These are phyloP conservation scores for Archocentrus centrarchus DNA, from an alignment of 2,113 vertebrate genomes.

Conservation along the genomic window DNA sequence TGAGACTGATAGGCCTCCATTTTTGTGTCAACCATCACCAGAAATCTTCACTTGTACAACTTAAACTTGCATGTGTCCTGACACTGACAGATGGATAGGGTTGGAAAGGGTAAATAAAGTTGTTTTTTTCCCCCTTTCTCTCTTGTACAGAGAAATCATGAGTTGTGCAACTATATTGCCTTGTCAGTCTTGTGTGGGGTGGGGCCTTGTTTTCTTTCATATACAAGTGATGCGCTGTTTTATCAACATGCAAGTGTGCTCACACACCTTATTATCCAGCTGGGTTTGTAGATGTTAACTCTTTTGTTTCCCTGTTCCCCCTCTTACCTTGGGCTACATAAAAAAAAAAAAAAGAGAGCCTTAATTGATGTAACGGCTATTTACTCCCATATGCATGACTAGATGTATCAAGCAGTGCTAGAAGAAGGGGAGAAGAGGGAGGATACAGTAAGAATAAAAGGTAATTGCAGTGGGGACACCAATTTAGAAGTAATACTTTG, in stretches of 20 bases:
- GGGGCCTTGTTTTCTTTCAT: slow-evolving; percentile 23
- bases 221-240: slow-evolving; percentile 40
- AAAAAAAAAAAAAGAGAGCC: slow-evolving; percentile 44
- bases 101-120: slow-evolving; percentile 57
- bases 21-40: slow-evolving; percentile 9
- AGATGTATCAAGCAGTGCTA: slow-evolving; percentile 33
- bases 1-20: slow-evolving; percentile 18
- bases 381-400: slow-evolving; percentile 60
- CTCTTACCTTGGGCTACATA: slow-evolving; percentile 36
- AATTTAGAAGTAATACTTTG: slow-evolving; percentile 57
- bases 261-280: slow-evolving; percentile 50
- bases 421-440: slow-evolving; percentile 3
- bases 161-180: slow-evolving; percentile 48
- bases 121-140: slow-evolving; percentile 41
- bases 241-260: slow-evolving; percentile 42
- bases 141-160: slow-evolving; percentile 29
- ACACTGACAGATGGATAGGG: slow-evolving; percentile 24
- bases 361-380: slow-evolving; percentile 71
- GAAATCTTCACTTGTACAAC: slow-evolving; percentile 28
- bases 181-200: slow-evolving; percentile 31
- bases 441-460: slow-evolving; percentile 34
- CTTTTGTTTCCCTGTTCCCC: slow-evolving; percentile 36
- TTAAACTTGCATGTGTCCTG: slow-evolving; percentile 19
- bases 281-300: slow-evolving; percentile 42
- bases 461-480: slow-evolving; percentile 49